Percentiles rank a stretch among this genome's conserved stretches.
phyloP scores from a whole-genome alignment of 2,113 vertebrate genomes.

The Myotis lucifugus region DNA sequence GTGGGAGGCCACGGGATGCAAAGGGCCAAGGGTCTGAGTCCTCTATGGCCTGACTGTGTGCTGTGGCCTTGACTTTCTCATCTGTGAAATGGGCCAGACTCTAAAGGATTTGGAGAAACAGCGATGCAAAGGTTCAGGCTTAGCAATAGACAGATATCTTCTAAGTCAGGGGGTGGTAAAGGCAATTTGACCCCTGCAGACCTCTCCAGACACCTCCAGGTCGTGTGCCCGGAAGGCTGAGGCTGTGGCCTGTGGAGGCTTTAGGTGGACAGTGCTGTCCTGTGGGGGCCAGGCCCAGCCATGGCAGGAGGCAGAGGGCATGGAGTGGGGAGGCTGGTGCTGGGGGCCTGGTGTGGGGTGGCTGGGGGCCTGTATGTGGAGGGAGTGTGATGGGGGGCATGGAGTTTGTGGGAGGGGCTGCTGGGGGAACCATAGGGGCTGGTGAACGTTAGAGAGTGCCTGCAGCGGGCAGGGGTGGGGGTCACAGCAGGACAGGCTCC shows the following conservation, averaged over 20 bases:
- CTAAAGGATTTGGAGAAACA: not conserved
- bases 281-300: not conserved
- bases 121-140: not conserved
- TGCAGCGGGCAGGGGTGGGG: not conserved
- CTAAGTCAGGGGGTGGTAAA: not conserved
- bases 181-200: not conserved
- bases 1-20: not conserved
- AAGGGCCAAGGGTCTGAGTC: not conserved
- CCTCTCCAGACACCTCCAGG: not conserved
- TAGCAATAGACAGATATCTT: not conserved
- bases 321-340: not conserved
- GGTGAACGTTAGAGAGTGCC: not conserved
- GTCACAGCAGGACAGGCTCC: not conserved
- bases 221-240: not conserved
- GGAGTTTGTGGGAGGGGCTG: no score
- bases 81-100: not conserved
- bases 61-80: not conserved
- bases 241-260: not conserved
- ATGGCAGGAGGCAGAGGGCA: not conserved
- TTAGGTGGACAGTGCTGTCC: not conserved
- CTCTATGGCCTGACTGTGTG: not conserved
- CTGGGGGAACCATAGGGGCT: not conserved
- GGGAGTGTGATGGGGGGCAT: not conserved
- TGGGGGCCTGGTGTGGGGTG: not conserved
- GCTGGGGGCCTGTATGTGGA: not conserved